Evolutionary conservation across 2,888 invertebrate genomes (phyloP), one percentile per base, ranked within the genome.

Genomic region (Lycia hirtaria): DNA sequence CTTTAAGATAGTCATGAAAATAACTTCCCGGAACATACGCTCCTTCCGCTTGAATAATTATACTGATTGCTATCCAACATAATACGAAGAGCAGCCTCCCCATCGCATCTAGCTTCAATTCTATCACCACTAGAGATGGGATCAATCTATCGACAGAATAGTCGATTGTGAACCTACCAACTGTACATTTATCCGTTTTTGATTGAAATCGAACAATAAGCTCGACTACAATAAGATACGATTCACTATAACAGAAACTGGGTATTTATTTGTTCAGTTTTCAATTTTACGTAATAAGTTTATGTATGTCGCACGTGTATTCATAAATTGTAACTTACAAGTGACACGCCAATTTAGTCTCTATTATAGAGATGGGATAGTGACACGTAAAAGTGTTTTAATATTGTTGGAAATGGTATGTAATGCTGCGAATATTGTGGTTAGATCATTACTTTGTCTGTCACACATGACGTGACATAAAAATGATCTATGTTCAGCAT

Each of bases 1-100:
- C 82, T 68, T 78, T 87, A 1, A 90, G 84, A 66, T 91, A 90
- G 65, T 91, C 82, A 50, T 90, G 84, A 12, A 53, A 41, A 28
- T 54, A 28, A 5, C 51, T 40, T 0, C 7, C 33, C 2, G 63
- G 60, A 1, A 54, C 24, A 35, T 12, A 41, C n/a, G 32, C 45
- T 5, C 56, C 57, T 19, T 40, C 17, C 0, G 55, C 62, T 26
- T 50, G 12, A 22, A 32, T 43, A 40, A 40, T 47, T n/a, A 44
- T 43, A 40, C 44, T 47, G 12, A 44, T 35, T 30, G 54, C 38
- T 28, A 64, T n/a, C 14, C 33, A 40, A 37, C 48, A 59, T 33
- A 67, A 50, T 47, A 38, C 50, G 24, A 56, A 32, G 17, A 55
- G 41, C 14, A 35, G 35, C 10, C 48, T 40, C 56, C 49, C 54